phyloP scores from a whole-genome alignment of 1,140 invertebrate species.

The Atta colombica region DNA sequence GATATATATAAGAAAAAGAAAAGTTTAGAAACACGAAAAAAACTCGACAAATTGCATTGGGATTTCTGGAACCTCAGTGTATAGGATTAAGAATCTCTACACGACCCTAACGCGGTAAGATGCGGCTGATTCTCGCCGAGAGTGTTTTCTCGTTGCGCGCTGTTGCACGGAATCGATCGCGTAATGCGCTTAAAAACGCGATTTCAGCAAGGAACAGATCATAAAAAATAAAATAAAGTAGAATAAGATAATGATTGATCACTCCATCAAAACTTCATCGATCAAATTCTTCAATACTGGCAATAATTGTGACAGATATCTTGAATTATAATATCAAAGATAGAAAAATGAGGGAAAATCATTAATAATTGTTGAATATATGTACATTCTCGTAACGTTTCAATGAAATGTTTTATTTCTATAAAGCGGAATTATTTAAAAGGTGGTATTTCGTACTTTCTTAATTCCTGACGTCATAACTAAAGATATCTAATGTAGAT shows the following conservation, averaged over 20 bases:
- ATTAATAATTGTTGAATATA: not conserved
- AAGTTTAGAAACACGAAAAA: too few species aligned
- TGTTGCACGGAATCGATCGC: not conserved
- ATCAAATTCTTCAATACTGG: not conserved
- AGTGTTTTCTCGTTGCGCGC: conserved; percentile 1
- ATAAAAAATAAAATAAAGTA: not conserved
- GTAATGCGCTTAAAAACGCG: not conserved
- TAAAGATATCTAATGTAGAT: not conserved
- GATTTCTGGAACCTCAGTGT: too few species aligned
- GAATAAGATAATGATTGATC: not conserved
- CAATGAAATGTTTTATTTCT: not conserved
- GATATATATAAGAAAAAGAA: too few species aligned
- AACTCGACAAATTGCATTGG: too few species aligned
- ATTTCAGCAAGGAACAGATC: not conserved
- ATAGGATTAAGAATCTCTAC: too few species aligned
- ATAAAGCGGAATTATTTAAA: not conserved
- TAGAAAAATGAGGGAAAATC: not conserved
- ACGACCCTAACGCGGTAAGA: not conserved
- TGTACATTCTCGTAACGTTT: not conserved
- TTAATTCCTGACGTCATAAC: not conserved
- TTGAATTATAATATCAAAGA: not conserved
- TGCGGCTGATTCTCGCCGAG: conserved; percentile 14
- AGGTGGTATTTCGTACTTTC: not conserved
- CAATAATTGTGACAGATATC: not conserved
- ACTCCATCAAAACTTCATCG: not conserved